Percentiles rank a stretch among this genome's conserved stretches.
Conservation (phyloP, 1,140 invertebrate species). For the Nebria ingens region DNA sequence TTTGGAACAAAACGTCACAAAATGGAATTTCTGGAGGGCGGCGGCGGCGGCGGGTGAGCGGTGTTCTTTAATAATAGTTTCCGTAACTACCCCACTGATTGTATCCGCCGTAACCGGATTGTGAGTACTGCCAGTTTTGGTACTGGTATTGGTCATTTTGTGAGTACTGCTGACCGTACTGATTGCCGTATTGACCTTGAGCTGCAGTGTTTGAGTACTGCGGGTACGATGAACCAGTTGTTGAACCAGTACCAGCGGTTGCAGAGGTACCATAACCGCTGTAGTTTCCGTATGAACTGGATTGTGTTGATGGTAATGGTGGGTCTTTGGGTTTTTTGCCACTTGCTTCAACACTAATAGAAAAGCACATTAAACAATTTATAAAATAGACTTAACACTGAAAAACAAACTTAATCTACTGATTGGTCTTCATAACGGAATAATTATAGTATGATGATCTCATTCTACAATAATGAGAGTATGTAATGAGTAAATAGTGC, state of each 20-base stretch:
- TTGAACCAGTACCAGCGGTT: slow-evolving; percentile 26
- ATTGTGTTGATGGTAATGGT: slow-evolving; percentile 33
- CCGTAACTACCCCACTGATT: slow-evolving; percentile 53
- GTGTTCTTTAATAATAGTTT: slow-evolving; percentile 4
- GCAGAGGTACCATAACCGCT: slow-evolving; percentile 43
- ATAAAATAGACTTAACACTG: too few species aligned
- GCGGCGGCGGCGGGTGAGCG: too few species aligned
- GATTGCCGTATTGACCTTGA: slow-evolving; percentile 40
- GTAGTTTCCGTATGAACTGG: slow-evolving; percentile 37
- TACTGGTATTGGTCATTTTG: slow-evolving; percentile 54
- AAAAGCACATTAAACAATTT: too few species aligned
- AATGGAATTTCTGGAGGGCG: too few species aligned
- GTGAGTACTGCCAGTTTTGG: slow-evolving; percentile 57
- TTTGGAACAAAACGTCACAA: too few species aligned
- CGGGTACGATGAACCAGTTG: slow-evolving; percentile 36
- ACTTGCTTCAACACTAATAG: slow-evolving; percentile 14
- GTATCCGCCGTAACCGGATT: slow-evolving; percentile 50
- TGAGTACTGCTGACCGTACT: slow-evolving; percentile 42
- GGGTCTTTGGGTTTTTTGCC: slow-evolving; percentile 33
- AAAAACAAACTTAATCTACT: slow-evolving; percentile 7
- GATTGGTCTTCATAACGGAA: too few species aligned
- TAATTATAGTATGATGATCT: too few species aligned
- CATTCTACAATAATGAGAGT: too few species aligned
- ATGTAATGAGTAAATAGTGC: too few species aligned
- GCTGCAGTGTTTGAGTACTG: slow-evolving; percentile 41